Base-by-base conservation (phyloP, 2,113 vertebrate genomes). In the Xiphophorus maculatus region DNA sequence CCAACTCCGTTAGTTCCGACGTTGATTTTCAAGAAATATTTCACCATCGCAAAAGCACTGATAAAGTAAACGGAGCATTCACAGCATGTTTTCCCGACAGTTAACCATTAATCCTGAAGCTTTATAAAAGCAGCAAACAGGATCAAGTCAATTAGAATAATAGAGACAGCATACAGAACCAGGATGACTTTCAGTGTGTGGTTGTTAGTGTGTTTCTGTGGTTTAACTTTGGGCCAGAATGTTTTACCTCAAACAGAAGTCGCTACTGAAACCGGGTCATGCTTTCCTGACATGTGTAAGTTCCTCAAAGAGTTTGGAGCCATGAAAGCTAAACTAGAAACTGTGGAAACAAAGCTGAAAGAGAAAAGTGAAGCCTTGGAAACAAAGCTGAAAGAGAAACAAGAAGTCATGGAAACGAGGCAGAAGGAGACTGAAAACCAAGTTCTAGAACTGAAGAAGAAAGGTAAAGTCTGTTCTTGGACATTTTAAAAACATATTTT, bases 21-120 rank as follows among this genome's bases (percentile, higher is more conserved):
- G 3, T 9, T 7, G 35, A 35, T 35, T 35, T 35, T 2, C 29
- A 35, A 35, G 9, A 35, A 9, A 35, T 35, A 35, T 35, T 35
- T 35, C 35, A 35, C 1, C 35, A 35, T 9, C 5, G 5, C 35
- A 35, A 35, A 35, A 35, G 35, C 9, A 35, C 4, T 35, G 28
- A 65, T 35, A 25, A 15, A 27, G 22, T 66, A 66, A 66, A 66
- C 35, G 27, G 35, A 40, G 12, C 25, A 27, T 13, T 40, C 19
- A 10, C 1, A 35, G 9, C 15, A 32, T 65, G 35, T 40, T 66
- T 65, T 19, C 14, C 32, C 29, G 5, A 32, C 19, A 5, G 64
- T 42, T 42, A 42, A 67, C 42, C 2, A 67, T 67, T 67, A 42
- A 67, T 28, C n/a, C n/a, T n/a, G n/a, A n/a, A n/a, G n/a, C n/a